Evolutionary conservation across 2,888 invertebrate species (phyloP).

Genomic region (Cheilosia urbana): DNA sequence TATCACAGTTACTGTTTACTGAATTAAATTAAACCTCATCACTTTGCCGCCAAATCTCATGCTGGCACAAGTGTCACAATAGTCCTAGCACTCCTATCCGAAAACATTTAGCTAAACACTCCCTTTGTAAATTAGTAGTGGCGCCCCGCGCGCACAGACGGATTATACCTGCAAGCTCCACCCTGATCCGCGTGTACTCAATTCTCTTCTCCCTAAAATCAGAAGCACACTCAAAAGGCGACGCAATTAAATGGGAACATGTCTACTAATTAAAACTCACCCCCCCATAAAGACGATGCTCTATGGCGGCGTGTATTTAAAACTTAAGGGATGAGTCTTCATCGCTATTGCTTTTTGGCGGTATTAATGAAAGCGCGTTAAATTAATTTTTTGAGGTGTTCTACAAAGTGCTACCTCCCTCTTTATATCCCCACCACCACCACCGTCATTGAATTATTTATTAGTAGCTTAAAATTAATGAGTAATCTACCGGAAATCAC

Average conservation of each 20-base stretch:
- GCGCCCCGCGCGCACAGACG: not conserved
- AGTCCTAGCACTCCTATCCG: too few relatives aligned
- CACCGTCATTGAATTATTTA: constrained; percentile 56
- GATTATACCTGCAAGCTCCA: too few relatives aligned
- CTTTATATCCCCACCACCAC: not conserved
- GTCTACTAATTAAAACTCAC: constrained; percentile 46
- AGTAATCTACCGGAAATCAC: constrained; percentile 66
- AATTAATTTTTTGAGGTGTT: constrained; percentile 60
- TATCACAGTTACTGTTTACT: too few relatives aligned
- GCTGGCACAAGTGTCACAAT: too few relatives aligned
- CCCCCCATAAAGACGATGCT: not conserved
- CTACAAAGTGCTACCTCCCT: not conserved
- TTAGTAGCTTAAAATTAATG: constrained; percentile 56
- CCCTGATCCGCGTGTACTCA: not conserved
- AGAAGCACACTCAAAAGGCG: constrained; percentile 25
- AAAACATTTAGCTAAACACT: too few relatives aligned
- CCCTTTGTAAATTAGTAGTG: too few relatives aligned
- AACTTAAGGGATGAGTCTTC: constrained; percentile 55
- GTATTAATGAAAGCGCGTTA: constrained; percentile 38
- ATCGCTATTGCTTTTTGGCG: constrained; percentile 1
- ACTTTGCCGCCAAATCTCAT: too few relatives aligned
- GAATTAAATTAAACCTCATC: too few relatives aligned
- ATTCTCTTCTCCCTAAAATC: constrained; percentile 16
- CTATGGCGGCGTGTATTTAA: not conserved
- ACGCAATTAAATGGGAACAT: constrained; percentile 48